Evolutionary conservation across 2,888 invertebrate genomes (phyloP), one percentile per base, ranked within the genome.

Genomic region (Hecatera dysodea): DNA sequence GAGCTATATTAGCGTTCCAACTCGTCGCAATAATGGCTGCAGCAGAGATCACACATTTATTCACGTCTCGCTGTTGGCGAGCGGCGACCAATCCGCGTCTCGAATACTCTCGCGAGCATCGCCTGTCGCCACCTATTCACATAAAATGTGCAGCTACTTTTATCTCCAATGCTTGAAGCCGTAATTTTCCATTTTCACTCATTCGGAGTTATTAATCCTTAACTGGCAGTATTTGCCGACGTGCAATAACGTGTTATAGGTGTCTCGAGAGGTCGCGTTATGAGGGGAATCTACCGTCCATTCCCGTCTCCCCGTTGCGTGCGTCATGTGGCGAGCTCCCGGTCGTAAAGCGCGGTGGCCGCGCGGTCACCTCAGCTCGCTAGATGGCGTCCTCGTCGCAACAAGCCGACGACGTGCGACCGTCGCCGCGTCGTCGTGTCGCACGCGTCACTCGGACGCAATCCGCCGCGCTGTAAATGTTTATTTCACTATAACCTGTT

Each of bases 71-170:
- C 64, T 11, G 27, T 27, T 8, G 39, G 39, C 78, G 33, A 15
- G 33, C 33, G 3, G 39, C 75, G 75, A 75, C 64, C 79, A 78
- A 75, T 75, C 72, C 52, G 22, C 52, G 46, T 70, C 70, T 56
- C 39, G 19, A 46, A 52, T 75, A 63, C 78, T 52, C 29, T 59
- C 22, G 7, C 33, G 29, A 57, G 6, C 62, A 12, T 52, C 50
- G 56, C 56, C 36, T 48, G 1, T 67, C 39, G 24, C 48, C 39
- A 29, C 19, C 46, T 56, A 67, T 33, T 59, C 39, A 76, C 19
- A 46, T 22, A 48, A 46, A 56, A 24, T 67, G 42, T 72, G 57
- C 72, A 57, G 15, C 9, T 33, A 27, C 39, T n/a, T 36, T 24
- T n/a, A 60, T 56, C 27, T 57, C n/a, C 27, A 44, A 36, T n/a